phyloP scores from a whole-genome alignment of 2,797 vertebrate species.

The Bradypodion pumilum region DNA sequence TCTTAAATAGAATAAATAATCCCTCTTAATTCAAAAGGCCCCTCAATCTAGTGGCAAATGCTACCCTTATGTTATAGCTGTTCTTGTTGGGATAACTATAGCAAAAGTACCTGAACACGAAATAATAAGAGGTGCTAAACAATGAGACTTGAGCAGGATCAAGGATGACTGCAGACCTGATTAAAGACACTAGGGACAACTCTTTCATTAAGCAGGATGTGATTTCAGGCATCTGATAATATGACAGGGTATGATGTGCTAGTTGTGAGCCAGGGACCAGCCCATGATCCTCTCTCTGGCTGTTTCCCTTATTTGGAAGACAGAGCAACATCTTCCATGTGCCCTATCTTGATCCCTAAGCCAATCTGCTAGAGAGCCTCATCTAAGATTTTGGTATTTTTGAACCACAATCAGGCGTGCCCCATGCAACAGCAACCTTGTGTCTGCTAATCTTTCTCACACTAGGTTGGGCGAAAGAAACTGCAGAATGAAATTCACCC shows the following conservation, averaged over 20 bases:
- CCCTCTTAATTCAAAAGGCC: too few species aligned
- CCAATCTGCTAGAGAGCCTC: neutral
- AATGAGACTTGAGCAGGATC: neutral
- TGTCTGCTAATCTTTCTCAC: too few species aligned
- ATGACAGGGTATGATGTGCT: neutral
- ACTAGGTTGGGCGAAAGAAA: too few species aligned
- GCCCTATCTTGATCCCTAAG: neutral
- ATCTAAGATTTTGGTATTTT: too few species aligned
- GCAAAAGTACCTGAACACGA: neutral
- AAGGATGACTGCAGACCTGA: too few species aligned
- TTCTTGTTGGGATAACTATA: neutral
- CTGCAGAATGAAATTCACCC: too few species aligned
- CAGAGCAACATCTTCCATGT: neutral
- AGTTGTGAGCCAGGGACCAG: neutral
- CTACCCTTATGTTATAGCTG: neutral
- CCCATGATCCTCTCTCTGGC: neutral
- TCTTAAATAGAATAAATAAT: neutral
- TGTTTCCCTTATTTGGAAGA: neutral
- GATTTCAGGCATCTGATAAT: neutral
- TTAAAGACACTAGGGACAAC: neutral
- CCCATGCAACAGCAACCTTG: too few species aligned
- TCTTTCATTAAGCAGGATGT: neutral
- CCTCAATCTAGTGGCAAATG: neutral
- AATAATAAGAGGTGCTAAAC: neutral
- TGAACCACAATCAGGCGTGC: too few species aligned